phyloP scores from a whole-genome alignment of 1,140 invertebrate genomes.

The Drosophila lacertosa region DNA sequence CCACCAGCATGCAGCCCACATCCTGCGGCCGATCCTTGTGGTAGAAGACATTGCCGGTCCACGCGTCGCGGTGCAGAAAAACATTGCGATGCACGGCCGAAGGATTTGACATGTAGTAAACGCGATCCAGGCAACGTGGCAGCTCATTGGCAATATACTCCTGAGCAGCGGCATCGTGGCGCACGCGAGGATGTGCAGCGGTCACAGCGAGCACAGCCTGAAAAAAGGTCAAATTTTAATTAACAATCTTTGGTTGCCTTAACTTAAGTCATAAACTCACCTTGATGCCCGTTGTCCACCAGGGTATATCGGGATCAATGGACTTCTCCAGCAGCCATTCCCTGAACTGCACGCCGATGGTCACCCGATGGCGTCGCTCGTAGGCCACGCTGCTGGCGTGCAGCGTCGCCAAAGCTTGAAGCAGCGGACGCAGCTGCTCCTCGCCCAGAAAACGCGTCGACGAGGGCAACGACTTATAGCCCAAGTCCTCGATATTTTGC shows the following conservation, averaged over 20 bases:
- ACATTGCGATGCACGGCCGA: conserved; percentile 85
- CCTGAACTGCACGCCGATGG: conserved; percentile 77
- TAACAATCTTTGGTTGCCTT: not conserved
- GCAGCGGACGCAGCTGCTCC: conserved; percentile 58
- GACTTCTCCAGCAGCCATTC: conserved; percentile 64
- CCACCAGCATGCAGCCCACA: conserved; percentile 85
- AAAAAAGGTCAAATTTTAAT: not conserved
- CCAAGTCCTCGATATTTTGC: conserved; percentile 79
- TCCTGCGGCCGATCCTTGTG: conserved; percentile 83
- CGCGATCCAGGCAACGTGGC: conserved; percentile 59
- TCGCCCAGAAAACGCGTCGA: conserved; percentile 55
- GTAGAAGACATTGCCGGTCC: conserved; percentile 88
- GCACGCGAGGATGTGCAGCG: conserved; percentile 56
- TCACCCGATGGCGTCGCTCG: conserved; percentile 54
- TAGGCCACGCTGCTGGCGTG: conserved; percentile 82
- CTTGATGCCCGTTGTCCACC: conserved; percentile 68
- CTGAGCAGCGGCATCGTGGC: conserved; percentile 32
- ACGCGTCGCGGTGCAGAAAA: conserved; percentile 87
- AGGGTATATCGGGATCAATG: conserved; percentile 54
- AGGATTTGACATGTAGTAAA: conserved; percentile 77
- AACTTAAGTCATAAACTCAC: conserved; percentile 18
- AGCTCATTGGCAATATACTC: conserved; percentile 66
- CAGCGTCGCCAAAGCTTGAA: conserved; percentile 80
- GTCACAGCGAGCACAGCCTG: conserved; percentile 66
- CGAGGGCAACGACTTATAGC: conserved; percentile 64